Evolutionary conservation across 2,888 invertebrate genomes (phyloP).

Genomic region (Girardia tigrina): DNA sequence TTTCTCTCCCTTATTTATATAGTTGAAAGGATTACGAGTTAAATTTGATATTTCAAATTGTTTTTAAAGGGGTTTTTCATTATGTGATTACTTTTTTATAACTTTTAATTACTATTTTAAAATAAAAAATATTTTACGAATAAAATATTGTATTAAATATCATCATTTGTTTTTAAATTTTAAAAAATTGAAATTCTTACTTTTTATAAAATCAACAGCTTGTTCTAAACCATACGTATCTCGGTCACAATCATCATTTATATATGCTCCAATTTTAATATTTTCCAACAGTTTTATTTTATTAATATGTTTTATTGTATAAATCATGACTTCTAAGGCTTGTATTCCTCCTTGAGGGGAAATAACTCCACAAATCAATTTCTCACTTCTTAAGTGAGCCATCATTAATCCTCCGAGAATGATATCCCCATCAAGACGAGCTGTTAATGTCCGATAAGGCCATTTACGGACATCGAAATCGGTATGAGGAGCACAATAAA

Average conservation of each 20-base stretch:
- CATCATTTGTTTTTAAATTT: too few species aligned
- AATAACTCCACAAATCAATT: conserved; percentile 72
- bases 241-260: conserved; percentile 83
- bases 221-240: conserved; percentile 86
- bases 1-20: too few species aligned
- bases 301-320: conserved; percentile 62
- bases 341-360: conserved; percentile 71
- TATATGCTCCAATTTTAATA: conserved; percentile 68
- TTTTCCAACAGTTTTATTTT: conserved; percentile 55
- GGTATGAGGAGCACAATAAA: background rate
- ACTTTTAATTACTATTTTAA: too few species aligned
- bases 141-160: too few species aligned
- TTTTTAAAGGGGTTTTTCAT: too few species aligned
- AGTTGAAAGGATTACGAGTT: too few species aligned
- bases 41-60: too few species aligned
- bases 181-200: conserved; percentile 59
- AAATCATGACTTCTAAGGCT: conserved; percentile 78
- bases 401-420: conserved; percentile 81
- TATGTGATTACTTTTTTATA: too few species aligned
- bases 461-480: background rate
- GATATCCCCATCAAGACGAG: conserved; percentile 58
- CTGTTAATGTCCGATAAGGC: conserved; percentile 56
- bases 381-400: conserved; percentile 72
- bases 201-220: conserved; percentile 89
- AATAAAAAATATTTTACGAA: too few species aligned